A percentile compares a stretch with the other conserved stretches of the same genome.
These are phyloP conservation scores for Heliconius nattereri DNA, from an alignment of 1,140 invertebrate species.

Conservation along the genomic window DNA sequence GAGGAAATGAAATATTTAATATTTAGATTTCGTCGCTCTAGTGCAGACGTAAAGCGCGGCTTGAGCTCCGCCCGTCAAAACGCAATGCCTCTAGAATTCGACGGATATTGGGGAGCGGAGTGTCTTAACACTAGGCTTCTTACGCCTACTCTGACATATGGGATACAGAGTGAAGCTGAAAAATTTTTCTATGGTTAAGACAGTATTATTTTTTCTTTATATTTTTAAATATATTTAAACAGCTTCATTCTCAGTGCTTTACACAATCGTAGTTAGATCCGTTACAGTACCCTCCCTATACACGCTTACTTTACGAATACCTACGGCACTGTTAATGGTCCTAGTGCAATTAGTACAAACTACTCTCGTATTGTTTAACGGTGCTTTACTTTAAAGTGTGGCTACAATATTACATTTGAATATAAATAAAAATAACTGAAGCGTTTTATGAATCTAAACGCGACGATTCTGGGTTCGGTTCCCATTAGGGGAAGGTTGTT, in stretches of 20 bases:
- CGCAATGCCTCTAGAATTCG: too few relatives aligned
- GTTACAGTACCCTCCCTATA: neutral
- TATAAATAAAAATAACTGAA: neutral
- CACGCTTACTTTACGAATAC: neutral
- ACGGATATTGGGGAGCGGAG: too few relatives aligned
- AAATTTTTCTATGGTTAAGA: too few relatives aligned
- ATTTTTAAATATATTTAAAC: too few relatives aligned
- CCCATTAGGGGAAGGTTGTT: neutral
- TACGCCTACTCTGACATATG: too few relatives aligned
- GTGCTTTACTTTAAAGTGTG: slow-evolving; percentile 2
- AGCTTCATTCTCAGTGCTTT: neutral
- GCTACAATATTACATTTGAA: neutral
- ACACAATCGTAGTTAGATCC: neutral
- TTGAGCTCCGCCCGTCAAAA: too few relatives aligned
- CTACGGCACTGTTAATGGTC: slow-evolving; percentile 21
- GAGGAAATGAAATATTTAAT: too few relatives aligned
- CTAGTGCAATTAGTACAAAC: slow-evolving; percentile 31
- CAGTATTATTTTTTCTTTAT: too few relatives aligned
- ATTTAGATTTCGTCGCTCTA: too few relatives aligned
- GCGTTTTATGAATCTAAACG: neutral
- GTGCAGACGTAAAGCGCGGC: too few relatives aligned
- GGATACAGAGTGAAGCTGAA: too few relatives aligned
- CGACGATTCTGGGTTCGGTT: neutral
- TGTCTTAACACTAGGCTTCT: too few relatives aligned
- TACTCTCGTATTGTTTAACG: slow-evolving; percentile 18